These are phyloP conservation scores for Mizuhopecten yessoensis DNA, from an alignment of 1,140 invertebrate genomes.

Conservation along the genomic window DNA sequence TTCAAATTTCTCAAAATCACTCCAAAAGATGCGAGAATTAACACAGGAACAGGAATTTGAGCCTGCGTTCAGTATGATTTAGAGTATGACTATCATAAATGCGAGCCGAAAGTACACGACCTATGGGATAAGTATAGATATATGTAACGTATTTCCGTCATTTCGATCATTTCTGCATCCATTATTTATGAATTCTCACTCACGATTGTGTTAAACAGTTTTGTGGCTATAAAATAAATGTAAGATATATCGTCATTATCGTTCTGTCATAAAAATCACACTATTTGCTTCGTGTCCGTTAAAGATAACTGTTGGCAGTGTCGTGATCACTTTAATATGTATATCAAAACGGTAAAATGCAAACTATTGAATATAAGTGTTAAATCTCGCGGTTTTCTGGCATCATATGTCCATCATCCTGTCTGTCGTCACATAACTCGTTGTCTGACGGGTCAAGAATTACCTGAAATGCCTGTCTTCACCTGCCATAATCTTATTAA, in stretches of 20 bases:
- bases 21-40: too few relatives aligned
- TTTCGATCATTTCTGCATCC: too few relatives aligned
- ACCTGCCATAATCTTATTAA: slow-evolving; percentile 11
- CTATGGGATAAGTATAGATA: too few relatives aligned
- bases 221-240: not conserved
- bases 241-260: not conserved
- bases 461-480: slow-evolving; percentile 17
- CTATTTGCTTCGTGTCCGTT: not conserved
- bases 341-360: not conserved
- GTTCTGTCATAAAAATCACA: not conserved
- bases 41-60: too few relatives aligned
- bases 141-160: too few relatives aligned
- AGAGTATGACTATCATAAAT: too few relatives aligned
- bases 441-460: not conserved
- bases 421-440: not conserved
- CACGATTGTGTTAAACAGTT: not conserved
- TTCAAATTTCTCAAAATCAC: too few relatives aligned
- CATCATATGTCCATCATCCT: slow-evolving; percentile 25
- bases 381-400: slow-evolving; percentile 37
- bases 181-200: not conserved
- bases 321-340: not conserved
- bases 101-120: too few relatives aligned
- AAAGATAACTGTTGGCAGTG: not conserved
- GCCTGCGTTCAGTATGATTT: too few relatives aligned
- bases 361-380: slow-evolving; percentile 39